Conservation (phyloP, 2,888 invertebrate genomes). For the Emmelina monodactyla region DNA sequence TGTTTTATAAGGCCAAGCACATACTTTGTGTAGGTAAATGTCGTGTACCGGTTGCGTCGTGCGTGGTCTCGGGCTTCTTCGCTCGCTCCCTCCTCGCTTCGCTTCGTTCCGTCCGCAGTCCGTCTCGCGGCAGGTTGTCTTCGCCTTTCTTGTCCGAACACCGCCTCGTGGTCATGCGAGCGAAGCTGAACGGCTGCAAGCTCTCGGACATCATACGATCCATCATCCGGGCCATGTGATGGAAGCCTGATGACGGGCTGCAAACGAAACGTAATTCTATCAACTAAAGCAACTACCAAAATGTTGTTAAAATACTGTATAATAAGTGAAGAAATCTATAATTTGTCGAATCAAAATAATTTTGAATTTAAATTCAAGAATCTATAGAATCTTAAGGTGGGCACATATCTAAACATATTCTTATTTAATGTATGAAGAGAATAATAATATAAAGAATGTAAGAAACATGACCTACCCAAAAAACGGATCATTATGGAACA, state of each 20-base stretch:
- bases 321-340: too few relatives aligned
- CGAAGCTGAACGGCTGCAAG: constrained; percentile 71
- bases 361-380: too few relatives aligned
- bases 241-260: constrained; percentile 68
- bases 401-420: too few relatives aligned
- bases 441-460: too few relatives aligned
- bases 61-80: constrained; percentile 28
- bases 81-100: constrained; percentile 31
- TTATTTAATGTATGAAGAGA: too few relatives aligned
- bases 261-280: too few relatives aligned
- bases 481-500: constrained; percentile 39
- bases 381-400: too few relatives aligned
- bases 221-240: constrained; percentile 79
- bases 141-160: constrained; percentile 24
- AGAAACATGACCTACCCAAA: constrained; percentile 34
- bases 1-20: too few relatives aligned
- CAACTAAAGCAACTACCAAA: too few relatives aligned
- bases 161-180: constrained; percentile 67
- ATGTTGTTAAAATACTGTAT: too few relatives aligned
- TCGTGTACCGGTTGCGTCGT: constrained; percentile 37
- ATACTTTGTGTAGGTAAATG: constrained; percentile 55
- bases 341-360: too few relatives aligned
- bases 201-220: constrained; percentile 74
- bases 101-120: constrained; percentile 34
- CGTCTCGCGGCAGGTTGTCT: constrained; percentile 32